Percentiles rank a stretch among this genome's conserved stretches.
phyloP scores from a whole-genome alignment of 1,140 invertebrate genomes.

The Samia ricini region DNA sequence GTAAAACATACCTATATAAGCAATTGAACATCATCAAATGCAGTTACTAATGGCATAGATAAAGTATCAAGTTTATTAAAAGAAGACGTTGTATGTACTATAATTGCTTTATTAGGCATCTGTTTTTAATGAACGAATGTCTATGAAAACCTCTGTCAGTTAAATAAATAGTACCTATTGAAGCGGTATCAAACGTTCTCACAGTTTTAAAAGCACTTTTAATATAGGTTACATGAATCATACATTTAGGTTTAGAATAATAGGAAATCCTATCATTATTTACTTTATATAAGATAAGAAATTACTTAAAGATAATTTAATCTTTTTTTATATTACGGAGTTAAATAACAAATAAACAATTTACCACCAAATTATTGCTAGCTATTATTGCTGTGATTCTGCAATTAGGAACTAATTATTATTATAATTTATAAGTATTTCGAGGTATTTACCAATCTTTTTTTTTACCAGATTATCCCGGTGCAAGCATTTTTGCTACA shows the following conservation, averaged over 20 bases:
- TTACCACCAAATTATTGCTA: no score
- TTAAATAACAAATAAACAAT: no score
- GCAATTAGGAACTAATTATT: no score
- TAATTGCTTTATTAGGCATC: constrained; percentile 55
- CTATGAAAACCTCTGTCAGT: constrained; percentile 28
- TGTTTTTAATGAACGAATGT: constrained; percentile 59
- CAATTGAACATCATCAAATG: background rate
- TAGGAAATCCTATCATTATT: background rate
- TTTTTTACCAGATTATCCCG: no score
- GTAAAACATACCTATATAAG: background rate
- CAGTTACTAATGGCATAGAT: constrained; percentile 11
- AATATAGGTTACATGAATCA: constrained; percentile 2
- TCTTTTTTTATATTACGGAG: no score
- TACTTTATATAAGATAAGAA: background rate
- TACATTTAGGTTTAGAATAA: background rate
- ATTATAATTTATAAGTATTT: no score
- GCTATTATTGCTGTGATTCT: no score
- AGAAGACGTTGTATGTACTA: constrained; percentile 34
- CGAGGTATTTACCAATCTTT: no score
- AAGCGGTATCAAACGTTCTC: constrained; percentile 23
- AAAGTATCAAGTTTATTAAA: constrained; percentile 32
- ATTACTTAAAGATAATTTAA: no score
- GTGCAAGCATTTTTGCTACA: no score
- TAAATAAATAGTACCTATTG: constrained; percentile 19
- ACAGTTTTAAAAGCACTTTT: constrained; percentile 7